A percentile compares a stretch with the other conserved stretches of the same genome.
Conservation (phyloP, 2,113 vertebrate genomes). For the Callorhinus ursinus region DNA sequence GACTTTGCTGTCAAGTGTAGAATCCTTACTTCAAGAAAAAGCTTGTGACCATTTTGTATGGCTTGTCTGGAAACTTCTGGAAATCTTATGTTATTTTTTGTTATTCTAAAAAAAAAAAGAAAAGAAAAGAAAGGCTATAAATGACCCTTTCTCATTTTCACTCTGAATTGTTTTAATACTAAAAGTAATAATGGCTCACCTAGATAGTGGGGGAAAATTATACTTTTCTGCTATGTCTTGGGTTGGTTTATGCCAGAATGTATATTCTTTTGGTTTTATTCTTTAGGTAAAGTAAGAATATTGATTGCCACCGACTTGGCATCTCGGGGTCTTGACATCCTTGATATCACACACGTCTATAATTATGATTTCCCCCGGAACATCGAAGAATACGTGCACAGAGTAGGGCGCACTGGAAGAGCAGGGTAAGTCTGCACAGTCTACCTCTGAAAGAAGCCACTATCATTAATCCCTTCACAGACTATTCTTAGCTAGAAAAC, state of each 20-base stretch:
- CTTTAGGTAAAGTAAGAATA: conserved; percentile 93
- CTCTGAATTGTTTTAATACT: neutral
- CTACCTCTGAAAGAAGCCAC: neutral
- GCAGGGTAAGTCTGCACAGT: conserved; percentile 89
- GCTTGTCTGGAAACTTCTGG: too few relatives aligned
- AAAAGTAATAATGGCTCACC: neutral
- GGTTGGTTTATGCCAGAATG: neutral
- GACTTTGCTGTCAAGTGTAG: too few relatives aligned
- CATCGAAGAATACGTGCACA: conserved; percentile 97
- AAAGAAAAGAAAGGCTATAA: neutral
- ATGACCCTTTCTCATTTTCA: neutral
- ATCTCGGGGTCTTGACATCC: conserved; percentile 95
- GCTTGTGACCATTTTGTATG: too few relatives aligned
- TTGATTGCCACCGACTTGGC: conserved; percentile 97
- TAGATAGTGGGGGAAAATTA: neutral
- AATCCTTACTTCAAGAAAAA: too few relatives aligned
- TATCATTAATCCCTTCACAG: neutral
- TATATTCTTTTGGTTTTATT: conserved; percentile 19
- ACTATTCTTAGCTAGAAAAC: neutral
- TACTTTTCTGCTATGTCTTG: neutral
- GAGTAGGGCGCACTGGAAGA: conserved; percentile 96
- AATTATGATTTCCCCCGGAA: conserved; percentile 98
- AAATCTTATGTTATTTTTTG: too few relatives aligned
- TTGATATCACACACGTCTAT: conserved; percentile 95
- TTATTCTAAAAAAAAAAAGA: too few relatives aligned